phyloP scores from a whole-genome alignment of 2,888 invertebrate genomes.

The Phortica magna region DNA sequence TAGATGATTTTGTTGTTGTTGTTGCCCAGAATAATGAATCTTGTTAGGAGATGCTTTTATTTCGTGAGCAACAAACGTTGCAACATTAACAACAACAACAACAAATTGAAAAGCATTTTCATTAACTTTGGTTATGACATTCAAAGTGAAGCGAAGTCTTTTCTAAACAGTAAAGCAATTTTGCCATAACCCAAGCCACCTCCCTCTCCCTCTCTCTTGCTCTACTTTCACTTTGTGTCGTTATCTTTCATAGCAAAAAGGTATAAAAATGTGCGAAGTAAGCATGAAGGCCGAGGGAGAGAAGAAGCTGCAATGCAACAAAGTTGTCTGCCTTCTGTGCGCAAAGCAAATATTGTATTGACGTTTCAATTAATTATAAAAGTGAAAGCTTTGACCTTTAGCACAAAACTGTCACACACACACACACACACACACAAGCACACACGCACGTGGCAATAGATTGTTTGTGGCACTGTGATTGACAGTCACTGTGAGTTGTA shows the following conservation, averaged over 20 bases:
- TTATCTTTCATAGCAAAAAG: constrained; percentile 1
- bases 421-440: neutral
- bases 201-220: neutral
- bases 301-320: neutral
- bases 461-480: neutral
- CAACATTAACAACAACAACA: neutral
- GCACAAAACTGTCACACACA: neutral
- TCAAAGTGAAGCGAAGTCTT: constrained; percentile 17
- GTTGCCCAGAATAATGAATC: constrained; percentile 6
- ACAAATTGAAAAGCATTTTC: constrained; percentile 19
- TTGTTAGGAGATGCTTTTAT: neutral
- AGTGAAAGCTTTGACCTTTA: constrained; percentile 59
- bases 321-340: constrained; percentile 7
- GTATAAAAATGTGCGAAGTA: neutral
- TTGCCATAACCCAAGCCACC: neutral
- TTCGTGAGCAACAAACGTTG: neutral
- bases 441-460: neutral
- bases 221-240: neutral
- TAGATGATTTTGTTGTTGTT: neutral
- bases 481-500: neutral
- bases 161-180: constrained; percentile 17
- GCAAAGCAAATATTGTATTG: constrained; percentile 59
- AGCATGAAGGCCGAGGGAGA: neutral
- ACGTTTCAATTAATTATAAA: constrained; percentile 69
- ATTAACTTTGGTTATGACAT: constrained; percentile 6